Evolutionary conservation across 1,140 invertebrate species (phyloP), one percentile per base, ranked within the genome.

Genomic region (Neotoxoptera formosana): DNA sequence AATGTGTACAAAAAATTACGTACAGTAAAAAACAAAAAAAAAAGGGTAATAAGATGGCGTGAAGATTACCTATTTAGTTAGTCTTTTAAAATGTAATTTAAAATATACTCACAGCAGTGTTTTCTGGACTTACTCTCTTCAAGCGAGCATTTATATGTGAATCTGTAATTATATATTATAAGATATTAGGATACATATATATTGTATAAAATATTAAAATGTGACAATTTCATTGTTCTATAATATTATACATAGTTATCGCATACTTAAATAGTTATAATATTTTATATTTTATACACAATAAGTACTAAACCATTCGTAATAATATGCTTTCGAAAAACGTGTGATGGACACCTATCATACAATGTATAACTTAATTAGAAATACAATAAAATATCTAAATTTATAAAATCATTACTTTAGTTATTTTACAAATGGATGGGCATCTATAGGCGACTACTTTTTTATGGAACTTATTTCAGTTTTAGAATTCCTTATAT

Each of bases 91-190:
- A 20, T 67, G 0, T 2, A 51, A 83, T 81, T 48, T 41, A 51
- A 47, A 91, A 47, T 48, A 92, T 92, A 93, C 91, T 93, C 41
- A 93, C 91, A 8, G 23, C 23, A 20, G 9, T 84, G n/a, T 93
- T 47, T 84, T 86, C 48, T 21, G 67, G 81, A 25, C 48, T 93
- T 30, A 93, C 81, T 93, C 91, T 51, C 34, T 93, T 93, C 45
- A 56, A 51, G 2, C 48, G 91, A 25, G 7, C 30, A 93, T 86
- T 93, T 1, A 7, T 84, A 30, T 93, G 25, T 0, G 91, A 30
- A 56, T 84, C 91, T 93, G 91, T 86, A 93, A 86, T 53, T 36
- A 89, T 36, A 91, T 48, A 60, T 51, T 51, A 53, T 11, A 90
- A n/a, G 1, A n/a, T 20, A 48, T 87, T 87, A 87, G 45, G 48